These are phyloP conservation scores for Sebastes itinus DNA, from an alignment of 2,797 vertebrate genomes.

Conservation along the genomic window DNA sequence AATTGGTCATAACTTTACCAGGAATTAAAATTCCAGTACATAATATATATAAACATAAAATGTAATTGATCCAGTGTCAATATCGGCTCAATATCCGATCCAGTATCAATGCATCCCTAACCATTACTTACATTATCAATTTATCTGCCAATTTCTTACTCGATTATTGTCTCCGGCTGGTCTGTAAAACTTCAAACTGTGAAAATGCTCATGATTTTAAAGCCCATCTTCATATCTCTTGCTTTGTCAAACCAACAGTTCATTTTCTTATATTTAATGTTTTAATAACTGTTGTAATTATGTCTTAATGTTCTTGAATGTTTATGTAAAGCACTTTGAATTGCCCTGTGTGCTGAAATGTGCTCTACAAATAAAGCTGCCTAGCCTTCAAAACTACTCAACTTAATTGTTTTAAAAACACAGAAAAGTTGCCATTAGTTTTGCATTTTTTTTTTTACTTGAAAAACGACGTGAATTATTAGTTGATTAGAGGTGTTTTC, in stretches of 20 bases:
- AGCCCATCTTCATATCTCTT: background rate
- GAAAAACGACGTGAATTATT: background rate
- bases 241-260: background rate
- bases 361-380: too few relatives aligned
- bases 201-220: background rate
- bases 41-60: too few relatives aligned
- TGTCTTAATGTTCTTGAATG: too few relatives aligned
- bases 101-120: too few relatives aligned
- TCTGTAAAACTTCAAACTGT: background rate
- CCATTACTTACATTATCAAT: background rate
- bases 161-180: background rate
- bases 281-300: too few relatives aligned
- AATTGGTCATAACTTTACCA: accelerated
- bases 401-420: too few relatives aligned
- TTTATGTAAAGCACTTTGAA: too few relatives aligned
- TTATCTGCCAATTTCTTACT: background rate
- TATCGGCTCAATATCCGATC: too few relatives aligned
- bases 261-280: too few relatives aligned
- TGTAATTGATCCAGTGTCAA: too few relatives aligned
- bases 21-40: too few relatives aligned
- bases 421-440: background rate
- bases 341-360: too few relatives aligned
- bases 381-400: background rate
- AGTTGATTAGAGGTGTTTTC: background rate
- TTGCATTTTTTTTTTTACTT: background rate